Evolutionary conservation across 2,888 invertebrate genomes (phyloP), one percentile per base, ranked within the genome.

Genomic region (Cetonia aurata): DNA sequence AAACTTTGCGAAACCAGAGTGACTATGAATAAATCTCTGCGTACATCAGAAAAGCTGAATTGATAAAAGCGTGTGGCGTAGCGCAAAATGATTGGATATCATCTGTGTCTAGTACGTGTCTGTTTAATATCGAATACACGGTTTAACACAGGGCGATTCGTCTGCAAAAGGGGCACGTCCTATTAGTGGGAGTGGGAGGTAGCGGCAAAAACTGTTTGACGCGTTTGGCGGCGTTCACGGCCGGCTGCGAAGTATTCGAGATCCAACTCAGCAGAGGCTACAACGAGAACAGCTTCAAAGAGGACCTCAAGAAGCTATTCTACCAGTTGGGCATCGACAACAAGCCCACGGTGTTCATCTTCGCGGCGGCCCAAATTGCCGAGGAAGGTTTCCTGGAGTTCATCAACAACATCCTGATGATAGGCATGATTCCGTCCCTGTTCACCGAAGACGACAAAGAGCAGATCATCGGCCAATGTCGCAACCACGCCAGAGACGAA

Each of bases 371-470:
- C 10, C 95, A 96, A 88, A 89, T 94, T 70, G 86, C 91, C 0
- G 92, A 94, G 78, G 94, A 94, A 82, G 91, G 93, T 12, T 96
- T 97, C 82, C 83, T 97, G 71, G 96, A 97, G 84, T 87, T 94
- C 75, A 93, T 96, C 71, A 97, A 97, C 84, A 96, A 96, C 80
- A 96, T 97, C 82, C 84, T 97, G 71, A 95, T 95, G 83, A 93
- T 94, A 66, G 96, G 85, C 9, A 92, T 94, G 84, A 92, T 96
- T 1, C 95, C 96, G 0, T 92, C 96, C 0, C 84, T 97, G 46
- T 97, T 95, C 79, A 88, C 89, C 3, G 96, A 96, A 73, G 96
- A 96, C 59, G 96, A 97, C 75, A 96, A 95, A 78, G 96, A 96
- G 74, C 87, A 86, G 31, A 92, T 96, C 73, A 88, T 95, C 65